phyloP scores from a whole-genome alignment of 2,797 vertebrate species.

The Alectoris magna region DNA sequence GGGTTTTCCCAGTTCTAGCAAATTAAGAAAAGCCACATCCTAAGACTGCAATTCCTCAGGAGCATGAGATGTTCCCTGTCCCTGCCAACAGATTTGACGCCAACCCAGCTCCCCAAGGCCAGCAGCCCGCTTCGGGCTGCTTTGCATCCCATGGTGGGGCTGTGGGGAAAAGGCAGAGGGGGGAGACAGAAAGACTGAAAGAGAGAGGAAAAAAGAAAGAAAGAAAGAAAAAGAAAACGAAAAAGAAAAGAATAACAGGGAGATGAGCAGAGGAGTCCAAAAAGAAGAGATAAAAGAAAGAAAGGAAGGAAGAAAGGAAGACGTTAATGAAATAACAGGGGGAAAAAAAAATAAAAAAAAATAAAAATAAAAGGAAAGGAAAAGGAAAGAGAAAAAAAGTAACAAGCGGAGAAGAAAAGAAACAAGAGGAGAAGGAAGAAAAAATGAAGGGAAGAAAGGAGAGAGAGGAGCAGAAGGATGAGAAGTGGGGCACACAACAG shows the following conservation, averaged over 20 bases:
- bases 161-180: no score
- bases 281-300: no score
- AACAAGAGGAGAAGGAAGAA: background rate
- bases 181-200: background rate
- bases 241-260: no score
- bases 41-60: background rate
- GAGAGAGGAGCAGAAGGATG: rapidly evolving
- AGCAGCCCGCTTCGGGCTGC: background rate
- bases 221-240: no score
- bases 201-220: no score
- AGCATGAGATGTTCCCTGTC: background rate
- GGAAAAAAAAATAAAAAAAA: no score
- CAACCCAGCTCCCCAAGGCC: background rate
- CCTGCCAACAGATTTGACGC: background rate
- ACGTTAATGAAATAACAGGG: background rate
- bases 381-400: no score
- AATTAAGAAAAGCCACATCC: background rate
- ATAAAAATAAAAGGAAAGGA: rapidly evolving
- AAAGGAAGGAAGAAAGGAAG: rapidly evolving
- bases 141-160: background rate
- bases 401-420: no score
- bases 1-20: background rate
- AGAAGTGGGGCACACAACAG: background rate
- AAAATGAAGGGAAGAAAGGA: background rate
- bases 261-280: no score